Evolutionary conservation across 2,113 vertebrate species (phyloP).

Genomic region (Pionites leucogaster): DNA sequence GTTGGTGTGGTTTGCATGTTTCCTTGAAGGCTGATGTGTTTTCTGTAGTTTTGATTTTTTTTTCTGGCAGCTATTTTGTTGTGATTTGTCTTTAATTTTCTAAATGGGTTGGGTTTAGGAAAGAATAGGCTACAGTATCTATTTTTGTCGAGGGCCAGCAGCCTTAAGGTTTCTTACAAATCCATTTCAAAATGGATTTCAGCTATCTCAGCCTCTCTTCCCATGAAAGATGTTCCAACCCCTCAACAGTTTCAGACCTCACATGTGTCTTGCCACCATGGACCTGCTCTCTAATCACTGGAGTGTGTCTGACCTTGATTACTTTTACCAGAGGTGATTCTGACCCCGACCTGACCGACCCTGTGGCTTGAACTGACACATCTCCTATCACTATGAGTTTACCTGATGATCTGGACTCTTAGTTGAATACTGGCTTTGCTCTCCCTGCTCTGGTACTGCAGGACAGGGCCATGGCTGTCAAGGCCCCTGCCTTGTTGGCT

Average conservation of each 20-base stretch:
- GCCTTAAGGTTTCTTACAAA: background rate
- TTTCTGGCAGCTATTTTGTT: background rate
- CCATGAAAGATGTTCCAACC: background rate
- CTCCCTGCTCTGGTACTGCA: background rate
- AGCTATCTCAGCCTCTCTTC: background rate
- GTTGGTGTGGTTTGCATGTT: fast-evolving
- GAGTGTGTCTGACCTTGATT: background rate
- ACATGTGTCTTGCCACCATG: background rate
- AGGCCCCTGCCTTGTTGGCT: background rate
- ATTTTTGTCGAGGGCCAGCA: background rate
- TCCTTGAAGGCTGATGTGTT: background rate
- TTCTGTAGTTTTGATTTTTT: background rate
- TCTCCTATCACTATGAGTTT: background rate
- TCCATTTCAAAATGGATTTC: background rate
- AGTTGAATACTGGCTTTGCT: background rate
- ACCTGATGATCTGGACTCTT: background rate
- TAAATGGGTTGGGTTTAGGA: background rate
- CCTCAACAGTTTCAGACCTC: background rate
- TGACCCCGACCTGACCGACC: background rate
- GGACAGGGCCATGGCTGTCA: background rate
- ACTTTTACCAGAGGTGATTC: background rate
- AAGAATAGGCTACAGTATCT: background rate
- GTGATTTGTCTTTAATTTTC: background rate
- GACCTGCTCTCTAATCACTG: background rate
- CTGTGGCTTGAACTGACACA: background rate